phyloP scores from a whole-genome alignment of 2,113 vertebrate genomes.

The Istiophorus platypterus region DNA sequence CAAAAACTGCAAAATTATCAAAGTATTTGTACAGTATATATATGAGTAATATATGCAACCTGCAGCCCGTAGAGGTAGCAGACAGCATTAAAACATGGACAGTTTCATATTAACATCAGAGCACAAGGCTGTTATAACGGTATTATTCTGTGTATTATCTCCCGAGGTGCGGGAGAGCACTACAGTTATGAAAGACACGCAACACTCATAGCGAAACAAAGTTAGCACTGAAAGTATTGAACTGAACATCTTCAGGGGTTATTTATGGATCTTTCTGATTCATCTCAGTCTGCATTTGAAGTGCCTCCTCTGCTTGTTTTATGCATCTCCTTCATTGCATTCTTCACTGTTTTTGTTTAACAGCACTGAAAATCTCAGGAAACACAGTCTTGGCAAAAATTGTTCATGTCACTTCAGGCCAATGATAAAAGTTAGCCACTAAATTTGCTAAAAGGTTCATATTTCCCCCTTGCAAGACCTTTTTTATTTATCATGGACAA shows the following conservation, averaged over 20 bases:
- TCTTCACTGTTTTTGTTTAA: constrained; percentile 21
- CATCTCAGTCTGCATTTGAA: constrained; percentile 64
- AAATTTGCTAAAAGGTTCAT: constrained; percentile 30
- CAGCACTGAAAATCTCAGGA: constrained; percentile 7
- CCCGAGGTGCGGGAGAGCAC: constrained; percentile 45
- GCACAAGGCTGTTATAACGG: constrained; percentile 59
- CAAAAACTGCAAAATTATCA: constrained; percentile 29
- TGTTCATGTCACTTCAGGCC: constrained; percentile 10
- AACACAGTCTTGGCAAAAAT: constrained; percentile 22
- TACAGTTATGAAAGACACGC: constrained; percentile 58
- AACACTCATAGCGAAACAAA: constrained; percentile 68
- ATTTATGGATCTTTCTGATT: constrained; percentile 74
- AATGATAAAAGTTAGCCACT: constrained; percentile 19
- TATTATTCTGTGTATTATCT: constrained; percentile 68
- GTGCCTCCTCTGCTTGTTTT: constrained; percentile 53
- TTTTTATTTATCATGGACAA: not conserved
- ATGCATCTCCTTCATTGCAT: constrained; percentile 26
- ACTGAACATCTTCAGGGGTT: constrained; percentile 72
- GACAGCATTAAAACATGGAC: constrained; percentile 40
- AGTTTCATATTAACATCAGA: constrained; percentile 59
- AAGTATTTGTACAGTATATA: constrained; percentile 5
- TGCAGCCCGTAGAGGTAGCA: constrained; percentile 39
- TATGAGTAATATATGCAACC: constrained; percentile 13
- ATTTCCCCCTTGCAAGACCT: constrained; percentile 4
- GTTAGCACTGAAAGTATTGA: constrained; percentile 71